phyloP scores from a whole-genome alignment of 2,888 invertebrate genomes.

The Netelia melanura region DNA sequence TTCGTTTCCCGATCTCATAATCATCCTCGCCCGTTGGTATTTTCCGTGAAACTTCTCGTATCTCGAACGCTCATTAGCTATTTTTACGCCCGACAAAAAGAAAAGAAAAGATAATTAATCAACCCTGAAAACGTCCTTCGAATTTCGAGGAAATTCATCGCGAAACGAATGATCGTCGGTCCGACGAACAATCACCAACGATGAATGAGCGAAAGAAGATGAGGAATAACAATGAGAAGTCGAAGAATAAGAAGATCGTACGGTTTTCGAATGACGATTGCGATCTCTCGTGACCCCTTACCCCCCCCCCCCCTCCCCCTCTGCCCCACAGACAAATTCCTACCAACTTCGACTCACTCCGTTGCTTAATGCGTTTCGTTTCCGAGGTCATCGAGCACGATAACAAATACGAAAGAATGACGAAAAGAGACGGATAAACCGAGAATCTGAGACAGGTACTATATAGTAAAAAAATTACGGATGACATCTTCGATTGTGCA shows the following conservation, averaged over 20 bases:
- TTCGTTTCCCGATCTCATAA: neutral
- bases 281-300: conserved; percentile 36
- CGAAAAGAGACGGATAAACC: conserved; percentile 8
- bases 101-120: neutral
- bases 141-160: neutral
- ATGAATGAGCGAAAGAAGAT: neutral
- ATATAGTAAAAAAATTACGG: conserved; percentile 29
- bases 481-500: conserved; percentile 48
- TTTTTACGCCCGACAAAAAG: neutral
- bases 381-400: conserved; percentile 42
- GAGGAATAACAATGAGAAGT: conserved; percentile 9
- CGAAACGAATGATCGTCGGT: neutral
- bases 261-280: conserved; percentile 51
- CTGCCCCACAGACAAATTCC: too few relatives aligned
- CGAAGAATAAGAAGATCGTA: conserved; percentile 22
- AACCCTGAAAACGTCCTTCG: neutral
- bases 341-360: conserved; percentile 15
- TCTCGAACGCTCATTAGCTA: neutral
- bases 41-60: neutral
- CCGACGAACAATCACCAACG: neutral
- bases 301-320: too few relatives aligned
- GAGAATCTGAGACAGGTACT: conserved; percentile 12
- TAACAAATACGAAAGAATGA: conserved; percentile 9
- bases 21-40: neutral
- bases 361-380: conserved; percentile 52